Evolutionary conservation across 1,140 invertebrate species (phyloP), one percentile per base, ranked within the genome.

Genomic region (Drosophila asahinai): DNA sequence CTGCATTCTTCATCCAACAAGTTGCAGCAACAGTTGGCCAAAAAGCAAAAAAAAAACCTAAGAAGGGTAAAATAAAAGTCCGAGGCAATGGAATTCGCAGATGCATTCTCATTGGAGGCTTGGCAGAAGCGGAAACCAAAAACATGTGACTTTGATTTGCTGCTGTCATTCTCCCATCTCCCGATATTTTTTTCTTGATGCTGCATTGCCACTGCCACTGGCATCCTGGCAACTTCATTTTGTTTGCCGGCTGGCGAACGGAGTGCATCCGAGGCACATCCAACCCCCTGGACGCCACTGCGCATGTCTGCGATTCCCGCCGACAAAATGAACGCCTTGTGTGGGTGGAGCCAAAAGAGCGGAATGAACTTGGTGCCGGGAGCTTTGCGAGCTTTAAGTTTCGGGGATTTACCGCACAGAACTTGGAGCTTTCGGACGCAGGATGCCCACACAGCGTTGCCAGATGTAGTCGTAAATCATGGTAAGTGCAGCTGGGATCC

Each of bases 11-110:
- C 67, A 77, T 73, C 76, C 84, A 89, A 90, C 84, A 89, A 90
- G 84, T 90, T 90, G 83, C 83, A 87, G 81, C 70, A 89, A 84
- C 81, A 90, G 84, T 89, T 90, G 83, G 86, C 54, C 67, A 51
- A 57, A n/a, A 38, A 51, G 8, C 30, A 51, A 9, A n/a, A n/a
- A 54, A 48, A 60, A 71, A 73, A 72, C 70, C 66, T 59, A 55
- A 43, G 14, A 17, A 30, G 57, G 42, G 38, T 64, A 48, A 75
- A n/a, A 74, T 22, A 67, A 68, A 66, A 19, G 25, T 17, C 27
- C n/a, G 27, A 51, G 47, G 66, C 15, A 36, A n/a, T 30, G 58
- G 58, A 63, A 79, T 58, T 52, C 22, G 45, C 76, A 63, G 58
- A 45, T 71, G 75, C 65, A 51, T 72, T 79, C 76, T 51, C 76